These are phyloP conservation scores for Cistogaster globosa DNA, from an alignment of 2,888 invertebrate species.

Conservation along the genomic window DNA sequence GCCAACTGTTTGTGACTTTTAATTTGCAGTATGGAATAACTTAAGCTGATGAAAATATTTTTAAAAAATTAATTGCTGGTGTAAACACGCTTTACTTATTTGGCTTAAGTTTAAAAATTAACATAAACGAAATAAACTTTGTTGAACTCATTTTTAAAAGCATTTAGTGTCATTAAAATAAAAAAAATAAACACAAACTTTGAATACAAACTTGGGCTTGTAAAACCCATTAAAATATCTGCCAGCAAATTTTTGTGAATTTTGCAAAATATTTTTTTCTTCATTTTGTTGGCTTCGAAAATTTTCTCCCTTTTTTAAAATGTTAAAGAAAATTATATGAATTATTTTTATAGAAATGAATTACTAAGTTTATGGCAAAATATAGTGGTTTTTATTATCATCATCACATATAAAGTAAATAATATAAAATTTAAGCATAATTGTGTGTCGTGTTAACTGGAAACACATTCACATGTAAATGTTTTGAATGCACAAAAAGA, in stretches of 20 bases:
- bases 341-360: background rate
- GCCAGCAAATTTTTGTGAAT: background rate
- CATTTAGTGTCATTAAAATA: constrained; percentile 51
- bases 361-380: constrained; percentile 2
- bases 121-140: constrained; percentile 47
- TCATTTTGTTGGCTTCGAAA: constrained; percentile 22
- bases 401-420: constrained; percentile 43
- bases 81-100: constrained; percentile 1
- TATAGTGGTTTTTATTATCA: constrained; percentile 55
- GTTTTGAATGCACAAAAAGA: constrained; percentile 31
- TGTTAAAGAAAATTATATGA: constrained; percentile 19
- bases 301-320: constrained; percentile 21
- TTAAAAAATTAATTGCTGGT: background rate
- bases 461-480: constrained; percentile 45
- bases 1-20: background rate
- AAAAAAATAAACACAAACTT: constrained; percentile 25
- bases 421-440: constrained; percentile 46
- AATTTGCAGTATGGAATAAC: background rate
- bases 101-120: constrained; percentile 9
- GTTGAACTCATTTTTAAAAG: constrained; percentile 44
- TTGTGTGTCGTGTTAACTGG: constrained; percentile 56
- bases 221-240: constrained; percentile 25
- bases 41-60: background rate
- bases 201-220: constrained; percentile 30
- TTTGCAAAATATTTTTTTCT: constrained; percentile 39